Base-by-base conservation (phyloP, 2,797 vertebrate genomes). In the Syndactyla subalaris region DNA sequence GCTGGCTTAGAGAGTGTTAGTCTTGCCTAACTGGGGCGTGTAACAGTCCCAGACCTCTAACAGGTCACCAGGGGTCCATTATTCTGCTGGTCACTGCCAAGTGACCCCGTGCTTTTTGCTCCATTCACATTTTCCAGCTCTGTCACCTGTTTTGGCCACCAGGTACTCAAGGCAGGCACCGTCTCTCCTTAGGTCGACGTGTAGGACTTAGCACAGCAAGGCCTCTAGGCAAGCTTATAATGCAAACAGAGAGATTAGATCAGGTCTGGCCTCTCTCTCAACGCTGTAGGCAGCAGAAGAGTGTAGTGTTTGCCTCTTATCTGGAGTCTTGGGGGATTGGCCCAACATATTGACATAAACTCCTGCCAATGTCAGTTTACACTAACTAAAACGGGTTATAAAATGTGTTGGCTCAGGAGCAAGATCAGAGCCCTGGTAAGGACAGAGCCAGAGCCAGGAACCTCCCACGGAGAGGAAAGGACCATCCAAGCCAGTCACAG, bases 251-350 rank as follows among this genome's bases (percentile, higher is more conserved):
- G 73, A 94, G 92, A 95, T 96, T 91, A 95, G 57, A 96, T 93
- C 89, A 12, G 58, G 72, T 74, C 85, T 88, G 89, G 94, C 92
- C 86, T 93, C 95, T 90, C 83, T 96, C 92, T 96, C 93, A 71
- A 54, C 5, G 81, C 96, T 96, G 86, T 85, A 92, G 94, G 94
- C 92, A 96, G 94, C 86, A 91, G 61, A 58, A 94, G 92, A 91
- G 91, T 85, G 86, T 52, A 94, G 90, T 95, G 84, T 95, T 96
- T 96, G 90, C 84, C 49, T 96, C 93, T 96, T 97, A 97, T 95
- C 93, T 96, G 84, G 52, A 96, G 94, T 96, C 78, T 94, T 89
- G 71, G 92, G 59, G 87, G 78, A 89, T 70, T 94, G 93, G 96
- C 95, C 91, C 95, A 95, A 92, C 49, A 29, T 93, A 89, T 85